Evolutionary conservation across 2,113 vertebrate genomes (phyloP).

Genomic region (Syngnathoides biaculeatus): DNA sequence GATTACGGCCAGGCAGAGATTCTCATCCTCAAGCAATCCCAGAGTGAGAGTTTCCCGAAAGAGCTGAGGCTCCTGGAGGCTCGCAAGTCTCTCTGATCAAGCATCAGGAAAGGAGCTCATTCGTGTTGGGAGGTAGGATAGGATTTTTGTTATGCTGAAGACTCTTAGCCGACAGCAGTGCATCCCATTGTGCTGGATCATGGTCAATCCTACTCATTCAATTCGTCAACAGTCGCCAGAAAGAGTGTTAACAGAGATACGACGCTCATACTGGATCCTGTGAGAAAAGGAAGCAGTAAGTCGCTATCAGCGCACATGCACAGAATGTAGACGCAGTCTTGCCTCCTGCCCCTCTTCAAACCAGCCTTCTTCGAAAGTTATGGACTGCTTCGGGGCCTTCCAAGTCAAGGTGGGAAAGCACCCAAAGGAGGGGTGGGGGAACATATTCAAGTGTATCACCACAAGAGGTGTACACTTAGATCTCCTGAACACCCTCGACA

Average conservation of each 20-base stretch:
- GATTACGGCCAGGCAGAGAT: neutral
- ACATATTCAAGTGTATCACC: conserved; percentile 3
- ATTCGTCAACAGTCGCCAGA: neutral
- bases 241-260: neutral
- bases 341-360: neutral
- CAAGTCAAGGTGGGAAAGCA: conserved; percentile 1
- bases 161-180: neutral
- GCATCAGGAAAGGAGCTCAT: neutral
- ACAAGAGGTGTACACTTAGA: neutral
- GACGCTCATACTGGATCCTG: neutral
- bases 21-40: neutral
- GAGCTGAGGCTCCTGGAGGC: neutral
- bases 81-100: neutral
- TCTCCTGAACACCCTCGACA: neutral
- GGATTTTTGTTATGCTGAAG: neutral
- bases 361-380: neutral
- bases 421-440: neutral
- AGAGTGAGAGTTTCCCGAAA: neutral
- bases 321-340: neutral
- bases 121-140: neutral
- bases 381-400: neutral
- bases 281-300: neutral
- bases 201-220: neutral
- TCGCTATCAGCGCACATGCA: neutral
- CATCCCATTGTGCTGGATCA: neutral